Conservation (phyloP, 2,113 vertebrate genomes). For the Oreamnos americanus region DNA sequence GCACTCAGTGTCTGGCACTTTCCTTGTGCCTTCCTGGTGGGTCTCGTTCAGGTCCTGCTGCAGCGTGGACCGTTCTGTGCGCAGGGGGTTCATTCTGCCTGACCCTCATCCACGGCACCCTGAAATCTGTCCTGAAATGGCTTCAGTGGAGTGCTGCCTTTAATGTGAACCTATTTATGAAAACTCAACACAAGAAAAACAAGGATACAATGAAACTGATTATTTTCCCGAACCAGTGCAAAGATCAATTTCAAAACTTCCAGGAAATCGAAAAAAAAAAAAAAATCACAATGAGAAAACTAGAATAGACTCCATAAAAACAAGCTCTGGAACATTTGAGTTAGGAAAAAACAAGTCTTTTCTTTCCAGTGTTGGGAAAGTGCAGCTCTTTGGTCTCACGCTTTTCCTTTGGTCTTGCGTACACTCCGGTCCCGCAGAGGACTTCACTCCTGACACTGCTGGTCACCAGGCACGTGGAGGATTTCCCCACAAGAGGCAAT, state of each 20-base stretch:
- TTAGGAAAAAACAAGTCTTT: accelerated
- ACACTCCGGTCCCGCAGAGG: neutral
- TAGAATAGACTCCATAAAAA: neutral
- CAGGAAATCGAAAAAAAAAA: neutral
- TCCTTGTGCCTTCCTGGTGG: neutral
- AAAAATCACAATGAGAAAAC: neutral
- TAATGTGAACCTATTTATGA: accelerated
- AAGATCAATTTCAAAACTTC: neutral
- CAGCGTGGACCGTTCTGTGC: accelerated
- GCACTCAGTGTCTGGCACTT: accelerated
- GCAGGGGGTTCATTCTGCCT: accelerated
- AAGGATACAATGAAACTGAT: neutral
- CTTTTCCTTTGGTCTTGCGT: neutral
- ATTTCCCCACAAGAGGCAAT: neutral
- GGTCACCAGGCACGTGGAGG: neutral
- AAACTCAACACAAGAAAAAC: neutral
- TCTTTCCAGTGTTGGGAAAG: neutral
- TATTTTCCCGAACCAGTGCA: neutral
- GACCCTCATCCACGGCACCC: accelerated
- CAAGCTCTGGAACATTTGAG: neutral
- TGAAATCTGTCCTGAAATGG: accelerated
- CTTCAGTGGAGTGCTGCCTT: neutral
- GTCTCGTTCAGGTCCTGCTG: accelerated
- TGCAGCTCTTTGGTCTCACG: neutral
- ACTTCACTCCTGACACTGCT: neutral